Conservation (phyloP, 2,888 invertebrate species). For the Ornithoptera alexandrae region DNA sequence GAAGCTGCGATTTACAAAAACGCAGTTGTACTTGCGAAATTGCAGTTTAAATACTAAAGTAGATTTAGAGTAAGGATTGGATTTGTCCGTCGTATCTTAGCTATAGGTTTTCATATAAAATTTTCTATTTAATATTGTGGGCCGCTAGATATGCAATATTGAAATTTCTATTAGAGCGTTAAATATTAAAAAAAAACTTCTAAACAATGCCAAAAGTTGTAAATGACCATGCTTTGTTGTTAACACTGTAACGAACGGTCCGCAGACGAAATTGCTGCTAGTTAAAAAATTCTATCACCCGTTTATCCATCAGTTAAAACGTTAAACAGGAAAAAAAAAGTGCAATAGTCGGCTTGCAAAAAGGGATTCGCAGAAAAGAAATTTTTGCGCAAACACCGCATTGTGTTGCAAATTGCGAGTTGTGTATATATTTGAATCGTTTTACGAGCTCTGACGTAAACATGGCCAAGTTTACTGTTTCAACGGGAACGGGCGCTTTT, state of each 20-base stretch:
- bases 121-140: no score
- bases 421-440: conserved; percentile 30
- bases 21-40: no score
- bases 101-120: no score
- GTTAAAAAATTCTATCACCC: background rate
- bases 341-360: conserved; percentile 39
- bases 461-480: conserved; percentile 40
- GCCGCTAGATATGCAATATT: no score
- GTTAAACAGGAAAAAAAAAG: conserved; percentile 32
- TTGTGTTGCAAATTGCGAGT: conserved; percentile 35
- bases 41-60: no score
- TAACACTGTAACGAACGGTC: conserved; percentile 3
- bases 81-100: no score
- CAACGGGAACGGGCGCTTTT: conserved; percentile 24
- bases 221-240: background rate
- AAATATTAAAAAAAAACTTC: no score
- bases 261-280: background rate
- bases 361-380: conserved; percentile 63
- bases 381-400: conserved; percentile 57
- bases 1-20: no score
- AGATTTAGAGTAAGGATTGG: no score
- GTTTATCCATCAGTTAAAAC: conserved; percentile 18
- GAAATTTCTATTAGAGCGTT: no score
- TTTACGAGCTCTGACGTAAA: conserved; percentile 23
- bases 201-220: no score